Base-by-base conservation (phyloP, 2,797 vertebrate species). In the Intellagama lesueurii region DNA sequence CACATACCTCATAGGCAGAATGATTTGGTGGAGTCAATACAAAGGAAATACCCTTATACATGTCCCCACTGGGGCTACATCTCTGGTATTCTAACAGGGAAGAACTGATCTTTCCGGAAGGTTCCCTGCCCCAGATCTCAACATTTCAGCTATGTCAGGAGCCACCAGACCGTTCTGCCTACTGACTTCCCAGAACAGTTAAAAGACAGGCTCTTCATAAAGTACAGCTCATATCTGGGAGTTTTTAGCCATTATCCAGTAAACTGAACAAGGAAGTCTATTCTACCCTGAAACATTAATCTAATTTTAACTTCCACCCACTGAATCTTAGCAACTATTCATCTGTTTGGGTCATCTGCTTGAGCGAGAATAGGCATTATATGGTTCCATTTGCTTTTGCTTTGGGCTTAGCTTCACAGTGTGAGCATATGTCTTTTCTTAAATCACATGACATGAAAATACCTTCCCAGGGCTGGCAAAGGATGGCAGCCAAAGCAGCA, bases 271-370 rank as follows among this genome's bases (percentile, higher is more conserved):
- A 82, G 60, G 72, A 77, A 76, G 26, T 77, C 56, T 77, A 82
- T 78, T 77, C 79, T 87, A 83, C n/a, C 56, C 89, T 86, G 79
- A 81, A 86, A 76, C 73, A 69, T 82, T 90, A 86, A 90, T 56
- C 85, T 83, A 86, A 87, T 87, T 86, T 90, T 87, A 90, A 78
- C 85, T 77, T 87, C 85, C 79, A 78, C 85, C 79, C 79, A 77
- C 79, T 90, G 89, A 81, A 82, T 86, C 47, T 83, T 77, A 90
- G 79, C 60, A 68, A 68, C 60, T 70, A 77, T 77, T 87, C 85
- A 87, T 90, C 73, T 87, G 70, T 70, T 30, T 56, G 87, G 72
- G 70, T 81, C 84, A 81, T 86, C 66, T 86, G 78, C 84, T 90
- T 52, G 52, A 82, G 83, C 68, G 52, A 85, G 77, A 86, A 85